These are phyloP conservation scores for Ectobius pallidus DNA, from an alignment of 2,888 invertebrate genomes.

Conservation along the genomic window DNA sequence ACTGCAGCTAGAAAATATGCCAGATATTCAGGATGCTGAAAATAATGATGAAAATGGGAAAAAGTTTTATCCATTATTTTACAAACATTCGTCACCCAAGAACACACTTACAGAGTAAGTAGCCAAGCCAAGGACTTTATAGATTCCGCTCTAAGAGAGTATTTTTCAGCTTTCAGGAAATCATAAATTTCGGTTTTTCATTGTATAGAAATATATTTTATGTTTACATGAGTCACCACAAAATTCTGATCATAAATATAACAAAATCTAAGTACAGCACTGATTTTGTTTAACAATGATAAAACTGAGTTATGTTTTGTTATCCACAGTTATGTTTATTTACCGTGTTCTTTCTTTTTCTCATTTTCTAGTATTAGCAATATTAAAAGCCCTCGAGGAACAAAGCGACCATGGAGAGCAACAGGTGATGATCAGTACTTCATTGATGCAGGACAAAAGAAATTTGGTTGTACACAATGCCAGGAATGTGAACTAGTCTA, in stretches of 20 bases:
- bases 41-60: slow-evolving; percentile 54
- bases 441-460: slow-evolving; percentile 84
- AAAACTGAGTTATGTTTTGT: too few species aligned
- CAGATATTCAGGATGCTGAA: slow-evolving; percentile 35
- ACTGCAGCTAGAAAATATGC: not conserved
- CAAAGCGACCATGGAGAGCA: slow-evolving; percentile 39
- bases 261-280: too few species aligned
- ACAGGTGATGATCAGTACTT: slow-evolving; percentile 68
- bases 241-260: too few species aligned
- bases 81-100: slow-evolving; percentile 45
- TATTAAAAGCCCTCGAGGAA: slow-evolving; percentile 22
- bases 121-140: too few species aligned
- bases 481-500: slow-evolving; percentile 75
- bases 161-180: too few species aligned
- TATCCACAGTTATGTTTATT: too few species aligned
- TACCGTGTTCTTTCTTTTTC: too few species aligned
- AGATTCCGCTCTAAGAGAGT: too few species aligned
- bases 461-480: slow-evolving; percentile 77
- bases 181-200: too few species aligned
- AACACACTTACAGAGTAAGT: slow-evolving; percentile 47
- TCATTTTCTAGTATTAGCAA: slow-evolving; percentile 43
- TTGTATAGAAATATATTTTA: too few species aligned
- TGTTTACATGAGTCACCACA: too few species aligned
- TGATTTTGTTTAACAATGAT: too few species aligned
- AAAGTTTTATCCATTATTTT: slow-evolving; percentile 59